Evolutionary conservation across 2,797 vertebrate genomes (phyloP).

Genomic region (Smutsia temminckii): DNA sequence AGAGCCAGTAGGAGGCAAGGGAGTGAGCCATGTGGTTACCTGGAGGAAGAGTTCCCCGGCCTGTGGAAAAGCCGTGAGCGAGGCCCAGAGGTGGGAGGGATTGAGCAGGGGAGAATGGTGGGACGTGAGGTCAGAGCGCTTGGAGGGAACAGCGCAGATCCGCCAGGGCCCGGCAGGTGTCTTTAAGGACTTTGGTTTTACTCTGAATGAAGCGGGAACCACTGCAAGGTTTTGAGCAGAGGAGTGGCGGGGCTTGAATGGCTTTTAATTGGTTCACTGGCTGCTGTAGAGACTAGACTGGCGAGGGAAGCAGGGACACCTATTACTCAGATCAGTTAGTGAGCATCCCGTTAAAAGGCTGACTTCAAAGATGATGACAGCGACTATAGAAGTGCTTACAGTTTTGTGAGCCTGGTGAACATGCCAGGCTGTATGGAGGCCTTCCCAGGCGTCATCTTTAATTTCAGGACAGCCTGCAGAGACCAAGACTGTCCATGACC

Average conservation of each 20-base stretch:
- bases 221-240: neutral
- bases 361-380: neutral
- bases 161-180: neutral
- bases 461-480: neutral
- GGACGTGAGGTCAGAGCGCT: too few species aligned
- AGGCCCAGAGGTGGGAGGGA: neutral
- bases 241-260: neutral
- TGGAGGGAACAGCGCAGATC: neutral
- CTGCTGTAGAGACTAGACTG: neutral
- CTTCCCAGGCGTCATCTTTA: neutral
- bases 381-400: neutral
- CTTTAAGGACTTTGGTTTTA: neutral
- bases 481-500: neutral
- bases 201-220: neutral
- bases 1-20: neutral
- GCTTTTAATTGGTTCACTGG: neutral
- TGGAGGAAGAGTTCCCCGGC: neutral
- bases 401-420: neutral
- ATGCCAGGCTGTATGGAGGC: neutral
- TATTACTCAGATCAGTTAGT: neutral
- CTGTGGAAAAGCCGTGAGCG: accelerated
- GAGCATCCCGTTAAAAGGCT: neutral
- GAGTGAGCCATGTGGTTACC: neutral
- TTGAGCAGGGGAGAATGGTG: neutral
- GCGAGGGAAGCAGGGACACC: neutral